phyloP scores from a whole-genome alignment of 1,140 invertebrate genomes.

The Cardiocondyla obscurior region DNA sequence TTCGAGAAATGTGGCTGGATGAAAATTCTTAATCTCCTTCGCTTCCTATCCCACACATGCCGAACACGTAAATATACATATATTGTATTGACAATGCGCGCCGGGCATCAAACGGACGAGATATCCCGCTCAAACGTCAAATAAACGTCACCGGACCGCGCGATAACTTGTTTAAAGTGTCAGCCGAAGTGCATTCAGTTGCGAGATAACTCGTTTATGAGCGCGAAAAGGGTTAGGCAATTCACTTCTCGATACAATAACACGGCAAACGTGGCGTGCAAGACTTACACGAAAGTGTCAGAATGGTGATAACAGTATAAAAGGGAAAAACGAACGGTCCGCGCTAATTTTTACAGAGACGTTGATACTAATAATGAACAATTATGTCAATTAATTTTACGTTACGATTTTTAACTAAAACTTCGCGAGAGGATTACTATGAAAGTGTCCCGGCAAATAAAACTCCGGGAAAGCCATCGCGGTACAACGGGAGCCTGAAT shows the following conservation, averaged over 20 bases:
- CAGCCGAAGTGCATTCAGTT: slow-evolving; percentile 24
- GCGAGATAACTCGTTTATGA: slow-evolving; percentile 36
- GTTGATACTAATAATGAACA: too few species aligned
- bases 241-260: neutral
- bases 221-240: neutral
- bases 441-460: too few species aligned
- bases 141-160: slow-evolving; percentile 37
- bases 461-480: too few species aligned
- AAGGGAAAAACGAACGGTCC: neutral
- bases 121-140: slow-evolving; percentile 31
- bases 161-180: slow-evolving; percentile 37
- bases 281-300: neutral
- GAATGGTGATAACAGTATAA: neutral
- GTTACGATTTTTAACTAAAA: too few species aligned
- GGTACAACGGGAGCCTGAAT: too few species aligned
- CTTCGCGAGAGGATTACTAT: too few species aligned
- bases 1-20: slow-evolving; percentile 45
- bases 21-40: slow-evolving; percentile 53
- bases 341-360: neutral
- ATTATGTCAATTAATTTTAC: too few species aligned
- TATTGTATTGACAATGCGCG: slow-evolving; percentile 47
- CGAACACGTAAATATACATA: slow-evolving; percentile 40
- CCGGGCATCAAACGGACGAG: slow-evolving; percentile 28
- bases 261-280: neutral
- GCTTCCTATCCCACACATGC: neutral